Conservation (phyloP, 2,113 vertebrate genomes). For the Limnothrissa miodon region DNA sequence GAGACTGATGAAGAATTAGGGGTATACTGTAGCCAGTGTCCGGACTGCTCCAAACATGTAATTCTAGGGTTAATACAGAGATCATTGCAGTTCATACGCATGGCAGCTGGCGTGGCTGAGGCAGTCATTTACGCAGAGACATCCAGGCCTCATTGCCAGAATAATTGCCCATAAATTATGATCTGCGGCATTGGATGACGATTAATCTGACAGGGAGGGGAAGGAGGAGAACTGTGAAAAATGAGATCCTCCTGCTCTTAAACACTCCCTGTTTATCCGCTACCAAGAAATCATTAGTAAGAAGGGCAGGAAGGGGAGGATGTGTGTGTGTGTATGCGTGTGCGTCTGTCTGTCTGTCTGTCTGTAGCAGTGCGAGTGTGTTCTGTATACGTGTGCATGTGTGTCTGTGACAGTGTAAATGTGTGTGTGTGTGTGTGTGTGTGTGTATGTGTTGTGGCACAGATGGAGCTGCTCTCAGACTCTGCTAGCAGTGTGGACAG, state of each 20-base stretch:
- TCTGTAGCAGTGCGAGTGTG: no score
- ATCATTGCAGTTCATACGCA: conserved; percentile 25
- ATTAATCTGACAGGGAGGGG: not conserved
- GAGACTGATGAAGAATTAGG: no score
- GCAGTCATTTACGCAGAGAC: not conserved
- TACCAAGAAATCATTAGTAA: not conserved
- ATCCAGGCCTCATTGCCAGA: not conserved
- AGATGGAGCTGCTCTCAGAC: conserved; percentile 46
- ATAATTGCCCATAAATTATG: not conserved
- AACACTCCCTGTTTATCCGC: not conserved
- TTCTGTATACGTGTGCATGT: not conserved
- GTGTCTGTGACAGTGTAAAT: not conserved
- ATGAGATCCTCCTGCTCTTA: not conserved
- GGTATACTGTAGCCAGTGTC: no score
- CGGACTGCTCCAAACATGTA: not conserved
- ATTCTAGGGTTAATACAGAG: conserved; percentile 37
- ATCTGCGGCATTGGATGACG: not conserved
- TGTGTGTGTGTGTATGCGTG: not conserved
- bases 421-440: conserved; percentile 3
- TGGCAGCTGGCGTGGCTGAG: not conserved
- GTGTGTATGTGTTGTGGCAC: not conserved
- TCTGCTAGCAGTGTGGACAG: conserved; percentile 23
- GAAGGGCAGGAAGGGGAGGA: no score
- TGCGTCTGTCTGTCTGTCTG: not conserved
- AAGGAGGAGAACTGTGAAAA: not conserved